Conservation (phyloP, 1,140 invertebrate species). For the Sinella curviseta region DNA sequence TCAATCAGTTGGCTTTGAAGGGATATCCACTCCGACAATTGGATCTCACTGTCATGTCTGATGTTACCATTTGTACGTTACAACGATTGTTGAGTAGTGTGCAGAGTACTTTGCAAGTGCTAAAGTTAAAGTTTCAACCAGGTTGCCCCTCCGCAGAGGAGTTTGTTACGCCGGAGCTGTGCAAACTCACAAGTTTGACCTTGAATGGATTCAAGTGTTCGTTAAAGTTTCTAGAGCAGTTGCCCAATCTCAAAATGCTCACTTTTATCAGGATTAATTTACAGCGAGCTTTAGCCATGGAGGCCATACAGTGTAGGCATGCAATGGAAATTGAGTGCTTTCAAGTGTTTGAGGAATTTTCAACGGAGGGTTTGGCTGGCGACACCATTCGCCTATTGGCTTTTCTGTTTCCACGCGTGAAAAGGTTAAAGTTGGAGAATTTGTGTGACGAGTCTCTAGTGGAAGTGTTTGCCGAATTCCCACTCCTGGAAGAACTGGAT, state of each 20-base stretch:
- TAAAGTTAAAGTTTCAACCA: constrained; percentile 39
- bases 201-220: constrained; percentile 36
- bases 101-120: constrained; percentile 4
- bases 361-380: neutral
- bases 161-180: neutral
- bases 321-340: neutral
- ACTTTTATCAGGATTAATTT: constrained; percentile 26
- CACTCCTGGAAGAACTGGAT: constrained; percentile 27
- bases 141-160: constrained; percentile 19
- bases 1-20: constrained; percentile 12
- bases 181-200: constrained; percentile 24
- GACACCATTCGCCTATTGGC: constrained; percentile 9
- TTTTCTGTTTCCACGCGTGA: constrained; percentile 28
- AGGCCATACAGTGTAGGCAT: constrained; percentile 4
- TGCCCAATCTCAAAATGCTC: constrained; percentile 17
- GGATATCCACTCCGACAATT: constrained; percentile 22
- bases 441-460: constrained; percentile 26
- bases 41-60: constrained; percentile 30
- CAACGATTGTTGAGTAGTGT: constrained; percentile 24
- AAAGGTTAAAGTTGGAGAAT: constrained; percentile 33
- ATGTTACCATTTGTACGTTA: constrained; percentile 29
- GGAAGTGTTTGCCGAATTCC: constrained; percentile 16
- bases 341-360: constrained; percentile 36
- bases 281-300: constrained; percentile 5
- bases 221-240: constrained; percentile 28